phyloP scores from a whole-genome alignment of 2,113 vertebrate genomes.

The Motacilla tschutschensis region DNA sequence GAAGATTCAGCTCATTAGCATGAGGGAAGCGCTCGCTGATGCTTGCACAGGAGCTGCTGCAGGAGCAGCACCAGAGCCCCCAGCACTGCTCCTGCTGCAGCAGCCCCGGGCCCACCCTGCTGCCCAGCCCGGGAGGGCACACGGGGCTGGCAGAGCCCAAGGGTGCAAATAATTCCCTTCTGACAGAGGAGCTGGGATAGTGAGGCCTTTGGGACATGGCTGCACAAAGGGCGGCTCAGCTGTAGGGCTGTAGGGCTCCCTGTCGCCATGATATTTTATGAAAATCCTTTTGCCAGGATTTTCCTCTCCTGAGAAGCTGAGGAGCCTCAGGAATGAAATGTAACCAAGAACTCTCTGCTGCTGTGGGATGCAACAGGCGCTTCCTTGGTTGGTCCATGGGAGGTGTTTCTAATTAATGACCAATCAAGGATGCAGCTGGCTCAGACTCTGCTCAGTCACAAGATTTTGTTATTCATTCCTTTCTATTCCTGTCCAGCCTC shows the following conservation, averaged over 20 bases:
- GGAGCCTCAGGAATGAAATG: too few relatives aligned
- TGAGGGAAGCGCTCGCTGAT: not conserved
- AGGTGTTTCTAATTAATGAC: too few relatives aligned
- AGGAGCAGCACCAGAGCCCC: not conserved
- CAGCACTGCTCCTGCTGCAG: accelerated
- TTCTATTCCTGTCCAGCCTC: too few relatives aligned
- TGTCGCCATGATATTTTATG: too few relatives aligned
- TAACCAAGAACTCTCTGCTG: too few relatives aligned
- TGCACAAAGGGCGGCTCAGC: not conserved
- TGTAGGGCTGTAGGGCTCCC: not conserved
- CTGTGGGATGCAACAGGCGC: too few relatives aligned
- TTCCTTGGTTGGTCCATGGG: too few relatives aligned
- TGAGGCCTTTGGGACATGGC: accelerated
- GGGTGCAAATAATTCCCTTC: not conserved
- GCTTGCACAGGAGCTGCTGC: not conserved
- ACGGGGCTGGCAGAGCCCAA: not conserved
- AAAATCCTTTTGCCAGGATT: too few relatives aligned
- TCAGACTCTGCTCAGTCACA: too few relatives aligned
- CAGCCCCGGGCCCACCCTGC: not conserved
- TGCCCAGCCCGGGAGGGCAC: not conserved
- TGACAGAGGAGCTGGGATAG: not conserved
- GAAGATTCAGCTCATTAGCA: constrained; percentile 21
- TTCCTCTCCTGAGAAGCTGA: too few relatives aligned
- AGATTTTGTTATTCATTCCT: too few relatives aligned
- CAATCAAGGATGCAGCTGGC: too few relatives aligned